Evolutionary conservation across 2,113 vertebrate genomes (phyloP), one percentile per base, ranked within the genome.

Genomic region (Phasianus colchicus): DNA sequence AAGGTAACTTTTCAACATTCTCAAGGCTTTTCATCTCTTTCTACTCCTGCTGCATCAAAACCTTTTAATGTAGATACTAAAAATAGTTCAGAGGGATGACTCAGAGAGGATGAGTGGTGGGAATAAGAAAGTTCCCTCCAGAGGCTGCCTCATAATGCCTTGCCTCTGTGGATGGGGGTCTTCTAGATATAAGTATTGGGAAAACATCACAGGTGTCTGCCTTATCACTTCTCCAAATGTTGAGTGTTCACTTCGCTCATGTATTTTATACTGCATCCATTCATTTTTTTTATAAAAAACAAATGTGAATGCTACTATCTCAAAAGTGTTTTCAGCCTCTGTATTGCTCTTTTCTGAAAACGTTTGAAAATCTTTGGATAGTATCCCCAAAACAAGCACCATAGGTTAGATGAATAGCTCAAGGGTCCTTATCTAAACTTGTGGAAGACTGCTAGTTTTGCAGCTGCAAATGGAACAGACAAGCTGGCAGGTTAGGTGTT

Each of bases 1-100:
- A 81, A 90, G 86, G 18, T 43, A 67, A 64, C 58, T 76, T 63
- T 74, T 74, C 75, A 43, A 54, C 34, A 8, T 74, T 81, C 69
- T 92, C 57, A 70, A 78, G 50, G 10, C 40, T 81, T 81, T 74
- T 19, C 12, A 11, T 78, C 48, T 77, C 7, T 79, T 85, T 93
- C 38, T 18, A 43, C 3, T 57, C 9, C 8, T 78, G 20, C n/a
- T 81, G 47, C 65, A 69, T 17, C 58, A 65, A 48, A 87, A 65
- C 50, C 34, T 88, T 83, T 95, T 67, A 86, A 90, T 92, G n/a
- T 86, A 75, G 32, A 11, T 73, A 38, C 60, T 85, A 79, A 84
- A 91, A 92, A 64, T 80, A 86, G 32, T 81, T 67, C 15, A 45
- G 61, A n/a, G 67, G 43, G 8, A 1, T 95, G 86, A 86, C 72